Evolutionary conservation across 2,888 invertebrate species (phyloP).

Genomic region (Doris montereyensis): DNA sequence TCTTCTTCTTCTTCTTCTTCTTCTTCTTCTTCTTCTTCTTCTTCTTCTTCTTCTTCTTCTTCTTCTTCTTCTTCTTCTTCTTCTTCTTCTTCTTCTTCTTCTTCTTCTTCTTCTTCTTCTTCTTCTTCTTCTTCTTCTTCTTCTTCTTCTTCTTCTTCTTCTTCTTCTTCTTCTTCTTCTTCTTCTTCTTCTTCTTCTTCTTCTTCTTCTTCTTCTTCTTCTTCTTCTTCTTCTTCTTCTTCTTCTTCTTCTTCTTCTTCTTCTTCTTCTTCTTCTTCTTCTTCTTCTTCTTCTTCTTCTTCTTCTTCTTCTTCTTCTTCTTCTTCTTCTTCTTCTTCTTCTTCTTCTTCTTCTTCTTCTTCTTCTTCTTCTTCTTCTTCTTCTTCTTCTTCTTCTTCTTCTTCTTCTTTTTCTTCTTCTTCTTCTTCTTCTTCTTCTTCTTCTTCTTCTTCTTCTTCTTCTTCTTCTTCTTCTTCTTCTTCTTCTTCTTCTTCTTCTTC

Average conservation of each 20-base stretch:
- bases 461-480: neutral
- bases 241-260: neutral
- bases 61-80: neutral
- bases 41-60: neutral
- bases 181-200: neutral
- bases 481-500: neutral
- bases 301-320: neutral
- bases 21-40: neutral
- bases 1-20: neutral
- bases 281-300: neutral
- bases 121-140: neutral
- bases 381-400: neutral
- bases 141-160: neutral
- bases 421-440: neutral
- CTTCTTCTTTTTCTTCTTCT: neutral
- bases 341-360: neutral
- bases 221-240: neutral
- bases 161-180: neutral
- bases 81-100: neutral
- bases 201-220: neutral
- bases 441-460: neutral
- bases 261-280: neutral
- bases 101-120: neutral
- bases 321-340: neutral
- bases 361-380: neutral